phyloP scores from a whole-genome alignment of 2,113 vertebrate species.

The Uria aalge region DNA sequence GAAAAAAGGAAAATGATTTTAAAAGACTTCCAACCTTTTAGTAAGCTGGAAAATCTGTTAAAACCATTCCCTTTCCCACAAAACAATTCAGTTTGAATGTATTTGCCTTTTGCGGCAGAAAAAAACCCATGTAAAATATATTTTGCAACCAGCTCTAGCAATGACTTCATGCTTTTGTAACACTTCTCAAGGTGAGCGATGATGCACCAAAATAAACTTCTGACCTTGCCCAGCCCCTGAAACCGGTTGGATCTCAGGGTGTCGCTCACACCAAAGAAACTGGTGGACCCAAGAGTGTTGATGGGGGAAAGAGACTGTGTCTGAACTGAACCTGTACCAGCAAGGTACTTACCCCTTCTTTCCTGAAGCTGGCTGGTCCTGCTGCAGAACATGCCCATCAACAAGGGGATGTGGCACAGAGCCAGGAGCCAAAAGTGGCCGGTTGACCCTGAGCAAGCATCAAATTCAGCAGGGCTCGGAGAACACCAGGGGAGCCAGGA shows the following conservation, averaged over 20 bases:
- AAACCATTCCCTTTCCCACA: not conserved
- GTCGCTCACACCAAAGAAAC: not conserved
- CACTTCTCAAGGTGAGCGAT: not conserved
- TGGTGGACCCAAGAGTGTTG: not conserved
- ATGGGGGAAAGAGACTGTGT: not conserved
- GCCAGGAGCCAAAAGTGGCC: not conserved
- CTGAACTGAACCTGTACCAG: not conserved
- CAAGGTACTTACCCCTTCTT: not conserved
- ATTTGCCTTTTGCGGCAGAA: not conserved
- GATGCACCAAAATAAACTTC: not conserved
- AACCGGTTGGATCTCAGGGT: not conserved
- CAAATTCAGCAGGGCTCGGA: not conserved
- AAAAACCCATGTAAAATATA: not conserved
- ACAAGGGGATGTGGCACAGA: not conserved
- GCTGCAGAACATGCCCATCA: not conserved
- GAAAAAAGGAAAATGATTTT: not conserved
- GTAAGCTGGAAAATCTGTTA: not conserved
- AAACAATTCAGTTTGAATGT: not conserved
- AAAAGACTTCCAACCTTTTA: not conserved
- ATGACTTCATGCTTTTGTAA: not conserved
- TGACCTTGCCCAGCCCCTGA: not conserved
- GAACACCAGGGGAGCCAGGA: not conserved
- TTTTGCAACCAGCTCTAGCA: not conserved
- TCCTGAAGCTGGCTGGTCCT: not conserved
- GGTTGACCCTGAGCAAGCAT: not conserved